Base-by-base conservation (phyloP, 2,113 vertebrate genomes). In the Engystomops pustulosus region DNA sequence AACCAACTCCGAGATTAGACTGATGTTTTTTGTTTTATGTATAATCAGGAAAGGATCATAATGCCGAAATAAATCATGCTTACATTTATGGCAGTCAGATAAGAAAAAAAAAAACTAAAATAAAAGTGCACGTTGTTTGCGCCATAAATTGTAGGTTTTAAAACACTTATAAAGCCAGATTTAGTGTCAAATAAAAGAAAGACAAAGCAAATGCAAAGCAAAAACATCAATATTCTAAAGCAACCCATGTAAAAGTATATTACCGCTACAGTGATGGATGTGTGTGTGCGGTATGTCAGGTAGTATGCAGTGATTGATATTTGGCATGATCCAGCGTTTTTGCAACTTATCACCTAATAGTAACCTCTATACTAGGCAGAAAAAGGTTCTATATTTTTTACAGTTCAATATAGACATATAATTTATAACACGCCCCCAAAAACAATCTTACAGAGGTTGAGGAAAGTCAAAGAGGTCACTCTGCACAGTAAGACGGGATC, bases 1-100 rank as follows among this genome's bases (percentile, higher is more conserved):
- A 87, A 85, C 87, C 36, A 90, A 88, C 86, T 86, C 89, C 90
- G 55, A 88, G 78, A 90, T 89, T 85, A 88, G 69, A 83, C 47
- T 78, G 86, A 86, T 83, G 68, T 84, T 90, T 84, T 81, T 87
- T 85, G 75, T 70, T 85, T 88, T 84, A 86, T 20, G 79, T 75
- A 88, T 85, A 84, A 86, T 81, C 23, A 74, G 81, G 38, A 84
- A 85, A 41, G 80, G 86, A 34, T 89, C 88, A n/a, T 32, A 84
- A 65, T 14, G 55, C 11, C 14, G 83, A 72, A 87, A 88, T 90
- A 86, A 85, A 84, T 3, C 3, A 83, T 20, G 44, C 78, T 68
- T 80, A 53, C 55, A 55, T 49, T 81, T 79, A 53, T 78, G 49
- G 47, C 79, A 76, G 60, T 75, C 10, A n/a, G 80, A 55, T 81